phyloP scores from a whole-genome alignment of 2,888 invertebrate species.

The Tachystola acroxantha region DNA sequence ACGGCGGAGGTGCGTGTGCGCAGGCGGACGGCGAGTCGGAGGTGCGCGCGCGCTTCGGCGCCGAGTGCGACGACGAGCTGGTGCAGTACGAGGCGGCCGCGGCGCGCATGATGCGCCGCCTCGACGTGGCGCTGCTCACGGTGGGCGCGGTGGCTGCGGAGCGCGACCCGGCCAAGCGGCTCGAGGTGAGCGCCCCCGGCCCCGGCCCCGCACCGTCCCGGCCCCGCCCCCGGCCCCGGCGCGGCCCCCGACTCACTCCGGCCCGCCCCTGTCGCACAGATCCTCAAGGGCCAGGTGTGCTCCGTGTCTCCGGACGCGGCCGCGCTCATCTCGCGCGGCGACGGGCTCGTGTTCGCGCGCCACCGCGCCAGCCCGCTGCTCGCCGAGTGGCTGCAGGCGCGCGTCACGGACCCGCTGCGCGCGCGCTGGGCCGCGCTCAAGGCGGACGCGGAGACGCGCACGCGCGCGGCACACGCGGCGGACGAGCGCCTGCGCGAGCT shows the following conservation, averaged over 20 bases:
- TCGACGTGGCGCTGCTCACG: constrained; percentile 78
- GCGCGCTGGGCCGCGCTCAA: constrained; percentile 78
- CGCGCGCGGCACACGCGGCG: constrained; percentile 65
- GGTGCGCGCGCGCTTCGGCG: constrained; percentile 21
- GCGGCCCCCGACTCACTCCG: too few species aligned
- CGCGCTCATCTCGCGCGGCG: constrained; percentile 86
- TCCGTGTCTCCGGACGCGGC: constrained; percentile 86
- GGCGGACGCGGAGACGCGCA: constrained; percentile 69
- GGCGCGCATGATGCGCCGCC: constrained; percentile 55
- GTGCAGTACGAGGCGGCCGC: constrained; percentile 32
- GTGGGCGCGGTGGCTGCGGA: constrained; percentile 78
- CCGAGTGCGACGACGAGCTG: constrained; percentile 29
- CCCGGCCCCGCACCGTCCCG: too few species aligned
- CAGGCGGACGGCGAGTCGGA: not conserved
- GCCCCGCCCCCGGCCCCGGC: too few species aligned
- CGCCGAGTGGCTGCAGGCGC: constrained; percentile 59
- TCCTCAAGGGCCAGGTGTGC: constrained; percentile 80
- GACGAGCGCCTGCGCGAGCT: constrained; percentile 67
- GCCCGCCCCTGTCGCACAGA: too few species aligned
- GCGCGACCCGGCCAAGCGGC: constrained; percentile 79
- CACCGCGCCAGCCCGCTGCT: constrained; percentile 74
- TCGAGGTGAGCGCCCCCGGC: constrained; percentile 66
- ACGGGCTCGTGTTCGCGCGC: constrained; percentile 84
- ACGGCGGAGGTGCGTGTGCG: not conserved
- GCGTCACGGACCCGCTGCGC: constrained; percentile 56